phyloP scores from a whole-genome alignment of 2,888 invertebrate species.

The Fragum sueziense region DNA sequence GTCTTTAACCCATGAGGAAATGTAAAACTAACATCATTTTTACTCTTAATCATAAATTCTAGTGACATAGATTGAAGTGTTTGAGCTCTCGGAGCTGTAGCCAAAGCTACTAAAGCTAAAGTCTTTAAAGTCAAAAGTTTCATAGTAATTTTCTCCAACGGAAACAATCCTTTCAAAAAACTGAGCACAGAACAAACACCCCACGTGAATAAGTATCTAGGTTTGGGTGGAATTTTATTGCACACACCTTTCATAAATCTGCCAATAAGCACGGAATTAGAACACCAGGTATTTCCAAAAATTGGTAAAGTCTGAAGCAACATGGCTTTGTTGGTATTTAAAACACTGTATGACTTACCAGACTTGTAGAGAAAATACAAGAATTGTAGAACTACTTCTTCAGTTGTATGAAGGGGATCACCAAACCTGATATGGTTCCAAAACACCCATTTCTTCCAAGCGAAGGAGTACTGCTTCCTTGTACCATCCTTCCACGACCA shows the following conservation, averaged over 20 bases:
- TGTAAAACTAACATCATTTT: neutral
- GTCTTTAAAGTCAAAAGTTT: slow-evolving; percentile 46
- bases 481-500: slow-evolving; percentile 34
- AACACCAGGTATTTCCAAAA: slow-evolving; percentile 35
- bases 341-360: slow-evolving; percentile 33
- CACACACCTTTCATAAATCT: slow-evolving; percentile 49
- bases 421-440: slow-evolving; percentile 24
- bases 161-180: slow-evolving; percentile 29
- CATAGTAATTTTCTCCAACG: slow-evolving; percentile 15
- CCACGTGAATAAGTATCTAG: slow-evolving; percentile 39
- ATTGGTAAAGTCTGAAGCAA: slow-evolving; percentile 39
- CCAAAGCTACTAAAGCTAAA: slow-evolving; percentile 29
- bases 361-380: slow-evolving; percentile 22
- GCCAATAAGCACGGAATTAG: slow-evolving; percentile 13
- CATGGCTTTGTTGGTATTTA: slow-evolving; percentile 49
- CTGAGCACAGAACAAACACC: slow-evolving; percentile 33
- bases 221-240: slow-evolving; percentile 20
- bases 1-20: slow-evolving; percentile 1
- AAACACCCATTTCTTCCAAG: slow-evolving; percentile 33
- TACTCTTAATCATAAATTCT: slow-evolving; percentile 24
- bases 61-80: slow-evolving; percentile 27
- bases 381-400: slow-evolving; percentile 20
- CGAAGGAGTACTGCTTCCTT: slow-evolving; percentile 37
- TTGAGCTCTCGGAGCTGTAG: slow-evolving; percentile 39
- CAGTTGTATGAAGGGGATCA: slow-evolving; percentile 35